Evolutionary conservation across 2,113 vertebrate genomes (phyloP).

Genomic region (Tichodroma muraria): DNA sequence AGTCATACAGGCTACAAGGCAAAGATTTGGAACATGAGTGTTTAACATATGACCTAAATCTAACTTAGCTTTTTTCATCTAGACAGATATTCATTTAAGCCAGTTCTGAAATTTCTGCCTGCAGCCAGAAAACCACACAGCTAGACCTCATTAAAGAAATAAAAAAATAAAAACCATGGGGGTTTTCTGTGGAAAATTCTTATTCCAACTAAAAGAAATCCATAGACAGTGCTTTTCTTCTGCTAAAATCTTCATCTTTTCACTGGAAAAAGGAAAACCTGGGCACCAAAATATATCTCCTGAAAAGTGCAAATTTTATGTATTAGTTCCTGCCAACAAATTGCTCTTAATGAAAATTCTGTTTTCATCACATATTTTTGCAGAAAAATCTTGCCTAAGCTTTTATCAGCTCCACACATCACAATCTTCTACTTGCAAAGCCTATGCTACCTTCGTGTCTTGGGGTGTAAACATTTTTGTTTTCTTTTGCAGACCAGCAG

Average conservation of each 20-base stretch:
- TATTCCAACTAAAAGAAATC: neutral
- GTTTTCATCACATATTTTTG: neutral
- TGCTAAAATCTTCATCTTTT: neutral
- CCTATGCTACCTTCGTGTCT: neutral
- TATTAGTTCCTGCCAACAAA: neutral
- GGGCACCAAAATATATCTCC: neutral
- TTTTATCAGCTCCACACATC: neutral
- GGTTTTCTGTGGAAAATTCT: neutral
- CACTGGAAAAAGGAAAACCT: neutral
- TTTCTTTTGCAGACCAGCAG: neutral
- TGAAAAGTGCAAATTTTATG: neutral
- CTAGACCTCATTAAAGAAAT: neutral
- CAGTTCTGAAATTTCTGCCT: neutral
- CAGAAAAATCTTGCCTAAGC: neutral
- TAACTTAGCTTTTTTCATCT: neutral
- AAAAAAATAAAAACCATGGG: neutral
- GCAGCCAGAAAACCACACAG: slow-evolving; percentile 14
- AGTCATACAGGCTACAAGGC: neutral
- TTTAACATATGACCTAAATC: neutral
- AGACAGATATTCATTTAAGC: neutral
- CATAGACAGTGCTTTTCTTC: neutral
- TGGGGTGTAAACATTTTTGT: neutral
- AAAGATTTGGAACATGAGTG: neutral
- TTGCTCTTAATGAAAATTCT: neutral
- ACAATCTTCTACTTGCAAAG: neutral